Evolutionary conservation across 2,888 invertebrate genomes (phyloP).

Genomic region (Drosophila formosana): DNA sequence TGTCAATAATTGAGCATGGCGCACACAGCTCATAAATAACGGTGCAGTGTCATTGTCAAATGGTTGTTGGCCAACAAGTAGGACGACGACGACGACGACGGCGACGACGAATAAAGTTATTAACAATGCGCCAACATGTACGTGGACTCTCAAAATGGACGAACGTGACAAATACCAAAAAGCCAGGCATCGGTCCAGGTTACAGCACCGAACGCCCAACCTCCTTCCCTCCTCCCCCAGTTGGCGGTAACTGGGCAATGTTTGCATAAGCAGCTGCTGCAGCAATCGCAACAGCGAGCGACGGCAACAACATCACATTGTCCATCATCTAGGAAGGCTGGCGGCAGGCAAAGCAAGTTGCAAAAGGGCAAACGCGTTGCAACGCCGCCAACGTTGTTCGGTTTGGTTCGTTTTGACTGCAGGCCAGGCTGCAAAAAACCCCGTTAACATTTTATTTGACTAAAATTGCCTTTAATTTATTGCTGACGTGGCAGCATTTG

Average conservation of each 20-base stretch:
- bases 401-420: constrained; percentile 11
- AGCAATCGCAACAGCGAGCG: constrained; percentile 19
- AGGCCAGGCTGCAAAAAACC: constrained; percentile 44
- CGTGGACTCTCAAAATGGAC: constrained; percentile 81
- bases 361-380: constrained; percentile 70
- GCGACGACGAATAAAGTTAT: constrained; percentile 77
- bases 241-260: constrained; percentile 29
- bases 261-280: constrained; percentile 34
- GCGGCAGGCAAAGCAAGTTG: constrained; percentile 59
- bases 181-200: constrained; percentile 17
- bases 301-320: constrained; percentile 55
- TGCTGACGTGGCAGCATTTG: constrained; percentile 72
- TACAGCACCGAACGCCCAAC: constrained; percentile 10
- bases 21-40: constrained; percentile 76
- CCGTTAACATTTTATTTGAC: constrained; percentile 81
- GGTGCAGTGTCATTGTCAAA: constrained; percentile 75
- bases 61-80: constrained; percentile 60
- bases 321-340: constrained; percentile 66
- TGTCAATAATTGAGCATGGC: constrained; percentile 81
- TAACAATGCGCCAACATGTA: constrained; percentile 83
- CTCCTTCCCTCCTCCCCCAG: constrained; percentile 8
- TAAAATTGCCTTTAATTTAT: constrained; percentile 81
- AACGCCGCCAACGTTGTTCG: constrained; percentile 56
- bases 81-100: constrained; percentile 61
- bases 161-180: constrained; percentile 84